Evolutionary conservation across 2,113 vertebrate genomes (phyloP).

Genomic region (Tautogolabrus adspersus): DNA sequence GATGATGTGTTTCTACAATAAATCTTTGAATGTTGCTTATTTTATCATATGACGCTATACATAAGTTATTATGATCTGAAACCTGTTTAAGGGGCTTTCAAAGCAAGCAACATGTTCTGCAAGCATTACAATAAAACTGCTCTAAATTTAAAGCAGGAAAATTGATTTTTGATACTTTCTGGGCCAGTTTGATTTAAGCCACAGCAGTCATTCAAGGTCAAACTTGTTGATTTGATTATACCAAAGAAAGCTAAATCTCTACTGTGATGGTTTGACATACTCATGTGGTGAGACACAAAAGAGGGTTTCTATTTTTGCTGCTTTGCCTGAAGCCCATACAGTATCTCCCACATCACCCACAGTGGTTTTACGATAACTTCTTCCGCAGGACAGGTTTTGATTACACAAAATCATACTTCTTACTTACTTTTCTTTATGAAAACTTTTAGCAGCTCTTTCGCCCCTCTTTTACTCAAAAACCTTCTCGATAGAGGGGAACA

Average conservation of each 20-base stretch:
- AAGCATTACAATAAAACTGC: no score
- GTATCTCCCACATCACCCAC: not conserved
- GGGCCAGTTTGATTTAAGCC: not conserved
- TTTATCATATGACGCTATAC: not conserved
- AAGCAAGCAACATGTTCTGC: not conserved
- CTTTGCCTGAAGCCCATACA: not conserved
- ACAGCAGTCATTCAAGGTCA: not conserved
- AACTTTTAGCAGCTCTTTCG: not conserved
- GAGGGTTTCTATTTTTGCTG: conserved; percentile 9
- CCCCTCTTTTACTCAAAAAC: not conserved
- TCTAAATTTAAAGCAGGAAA: no score
- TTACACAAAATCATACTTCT: conserved; percentile 7
- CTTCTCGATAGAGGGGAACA: not conserved
- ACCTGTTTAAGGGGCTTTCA: not conserved
- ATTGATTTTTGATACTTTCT: no score
- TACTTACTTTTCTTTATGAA: not conserved
- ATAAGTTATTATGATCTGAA: not conserved
- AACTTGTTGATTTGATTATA: conserved; percentile 13
- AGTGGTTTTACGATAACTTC: not conserved
- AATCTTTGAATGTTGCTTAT: not conserved
- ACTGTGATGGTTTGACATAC: conserved; percentile 11
- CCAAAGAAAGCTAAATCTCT: not conserved
- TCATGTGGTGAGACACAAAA: not conserved
- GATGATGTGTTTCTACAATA: not conserved
- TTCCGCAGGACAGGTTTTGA: not conserved